A percentile compares a stretch with the other conserved stretches of the same genome.
These are phyloP conservation scores for Catamblyrhynchus diadema DNA, from an alignment of 2,797 vertebrate species.

Conservation along the genomic window DNA sequence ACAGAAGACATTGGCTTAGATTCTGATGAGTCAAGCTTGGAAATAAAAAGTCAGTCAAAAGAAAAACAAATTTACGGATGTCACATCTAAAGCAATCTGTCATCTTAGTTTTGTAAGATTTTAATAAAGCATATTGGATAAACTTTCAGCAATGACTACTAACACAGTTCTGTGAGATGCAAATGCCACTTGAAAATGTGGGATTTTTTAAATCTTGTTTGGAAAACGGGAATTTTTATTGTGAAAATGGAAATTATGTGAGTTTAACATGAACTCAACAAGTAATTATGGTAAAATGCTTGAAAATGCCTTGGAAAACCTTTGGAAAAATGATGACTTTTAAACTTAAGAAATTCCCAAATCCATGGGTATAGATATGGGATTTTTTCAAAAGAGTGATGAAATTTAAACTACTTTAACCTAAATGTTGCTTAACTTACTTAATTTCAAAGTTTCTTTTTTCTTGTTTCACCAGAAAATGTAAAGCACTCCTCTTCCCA, in stretches of 20 bases:
- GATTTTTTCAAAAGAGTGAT: background rate
- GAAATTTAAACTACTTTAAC: background rate
- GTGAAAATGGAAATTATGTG: background rate
- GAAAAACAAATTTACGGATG: background rate
- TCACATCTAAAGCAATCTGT: background rate
- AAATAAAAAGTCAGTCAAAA: background rate
- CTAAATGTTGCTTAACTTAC: background rate
- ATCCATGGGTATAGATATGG: accelerated
- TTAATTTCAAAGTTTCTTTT: background rate
- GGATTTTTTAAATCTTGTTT: background rate
- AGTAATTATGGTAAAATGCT: background rate
- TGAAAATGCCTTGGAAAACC: background rate
- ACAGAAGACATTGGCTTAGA: background rate
- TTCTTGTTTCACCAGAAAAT: background rate
- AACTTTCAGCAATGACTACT: background rate
- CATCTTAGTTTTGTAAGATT: background rate
- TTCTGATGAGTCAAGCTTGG: background rate
- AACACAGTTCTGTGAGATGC: background rate
- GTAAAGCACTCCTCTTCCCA: background rate
- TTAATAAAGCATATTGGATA: background rate
- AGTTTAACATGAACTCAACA: background rate
- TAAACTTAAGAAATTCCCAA: background rate
- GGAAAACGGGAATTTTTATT: background rate
- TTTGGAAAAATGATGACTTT: background rate
- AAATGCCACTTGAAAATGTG: background rate